Evolutionary conservation across 2,113 vertebrate genomes (phyloP).

Genomic region (Zosterops pallidus): DNA sequence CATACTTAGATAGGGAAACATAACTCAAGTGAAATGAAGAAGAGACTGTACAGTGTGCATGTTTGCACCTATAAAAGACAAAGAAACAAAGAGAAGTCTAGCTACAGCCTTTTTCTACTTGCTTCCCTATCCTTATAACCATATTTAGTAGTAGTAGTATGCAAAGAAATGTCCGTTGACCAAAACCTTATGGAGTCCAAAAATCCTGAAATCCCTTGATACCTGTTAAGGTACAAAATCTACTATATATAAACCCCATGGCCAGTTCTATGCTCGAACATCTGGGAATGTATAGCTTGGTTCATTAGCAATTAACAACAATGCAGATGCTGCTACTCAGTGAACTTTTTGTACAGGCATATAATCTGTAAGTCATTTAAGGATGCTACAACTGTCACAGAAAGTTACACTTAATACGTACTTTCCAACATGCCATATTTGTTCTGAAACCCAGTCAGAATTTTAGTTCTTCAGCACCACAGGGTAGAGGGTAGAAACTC

Average conservation of each 20-base stretch:
- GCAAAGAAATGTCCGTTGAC: not conserved
- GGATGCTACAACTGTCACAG: not conserved
- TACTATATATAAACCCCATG: fast-evolving
- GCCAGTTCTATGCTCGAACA: not conserved
- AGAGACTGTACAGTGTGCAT: fast-evolving
- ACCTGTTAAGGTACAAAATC: not conserved
- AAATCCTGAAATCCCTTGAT: not conserved
- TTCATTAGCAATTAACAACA: not conserved
- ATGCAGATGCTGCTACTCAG: not conserved
- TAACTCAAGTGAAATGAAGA: not conserved
- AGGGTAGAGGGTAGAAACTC: not conserved
- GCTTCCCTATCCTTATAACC: not conserved
- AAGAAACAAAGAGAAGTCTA: not conserved
- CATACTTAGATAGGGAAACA: not conserved
- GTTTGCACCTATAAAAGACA: not conserved
- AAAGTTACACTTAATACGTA: not conserved
- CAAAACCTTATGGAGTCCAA: not conserved
- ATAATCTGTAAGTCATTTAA: not conserved
- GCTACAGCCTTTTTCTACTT: not conserved
- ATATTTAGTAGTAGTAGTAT: not conserved
- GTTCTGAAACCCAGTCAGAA: not conserved
- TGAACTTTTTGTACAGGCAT: not conserved
- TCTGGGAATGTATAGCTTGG: not conserved
- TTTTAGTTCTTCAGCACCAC: not conserved
- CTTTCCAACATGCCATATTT: not conserved